Conservation (phyloP, 2,888 invertebrate genomes). For the Chrysolina oricalcia region DNA sequence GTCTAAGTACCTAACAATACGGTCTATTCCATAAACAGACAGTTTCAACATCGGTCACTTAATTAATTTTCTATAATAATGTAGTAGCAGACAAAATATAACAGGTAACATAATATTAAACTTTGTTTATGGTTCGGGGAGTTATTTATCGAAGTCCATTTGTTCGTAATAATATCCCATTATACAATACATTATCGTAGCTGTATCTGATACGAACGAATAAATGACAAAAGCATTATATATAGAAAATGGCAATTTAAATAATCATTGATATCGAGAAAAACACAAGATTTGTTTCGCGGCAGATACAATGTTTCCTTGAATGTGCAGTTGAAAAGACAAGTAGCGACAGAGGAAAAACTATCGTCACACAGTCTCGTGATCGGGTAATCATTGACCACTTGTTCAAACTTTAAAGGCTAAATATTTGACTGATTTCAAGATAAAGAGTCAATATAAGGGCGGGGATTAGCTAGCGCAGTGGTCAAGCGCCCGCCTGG, state of each 20-base stretch:
- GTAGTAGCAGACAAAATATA: conserved; percentile 37
- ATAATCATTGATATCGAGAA: background rate
- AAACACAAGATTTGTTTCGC: no score
- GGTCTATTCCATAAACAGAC: conserved; percentile 27
- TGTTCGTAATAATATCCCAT: conserved; percentile 43
- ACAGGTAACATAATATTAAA: conserved; percentile 44
- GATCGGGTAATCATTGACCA: no score
- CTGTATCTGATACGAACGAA: conserved; percentile 38
- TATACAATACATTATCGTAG: conserved; percentile 41
- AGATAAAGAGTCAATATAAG: no score
- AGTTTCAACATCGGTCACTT: conserved; percentile 34
- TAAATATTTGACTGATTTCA: no score
- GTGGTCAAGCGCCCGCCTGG: no score
- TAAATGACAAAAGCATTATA: conserved; percentile 40
- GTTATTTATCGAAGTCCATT: conserved; percentile 46
- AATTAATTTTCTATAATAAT: conserved; percentile 48
- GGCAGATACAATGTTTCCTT: no score
- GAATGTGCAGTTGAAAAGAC: no score
- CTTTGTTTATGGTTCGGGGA: conserved; percentile 35
- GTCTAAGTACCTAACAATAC: conserved; percentile 8
- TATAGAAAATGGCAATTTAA: background rate
- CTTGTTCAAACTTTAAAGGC: no score
- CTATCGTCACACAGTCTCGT: no score
- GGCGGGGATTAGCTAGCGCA: no score
- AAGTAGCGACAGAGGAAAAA: no score